phyloP scores from a whole-genome alignment of 2,797 vertebrate genomes.

The Caiman crocodilus region DNA sequence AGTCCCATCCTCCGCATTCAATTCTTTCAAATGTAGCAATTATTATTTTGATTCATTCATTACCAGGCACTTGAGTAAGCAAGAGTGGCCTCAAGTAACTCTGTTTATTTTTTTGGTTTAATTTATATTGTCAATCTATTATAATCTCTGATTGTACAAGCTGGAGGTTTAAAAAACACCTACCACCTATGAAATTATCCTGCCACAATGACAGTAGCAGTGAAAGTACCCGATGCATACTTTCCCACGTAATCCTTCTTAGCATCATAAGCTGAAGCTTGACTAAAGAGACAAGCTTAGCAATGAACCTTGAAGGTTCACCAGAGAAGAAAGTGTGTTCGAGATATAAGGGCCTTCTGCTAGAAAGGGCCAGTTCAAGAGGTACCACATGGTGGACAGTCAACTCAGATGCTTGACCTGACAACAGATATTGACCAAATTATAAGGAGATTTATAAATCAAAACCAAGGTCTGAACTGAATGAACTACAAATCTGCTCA shows the following conservation, averaged over 20 bases:
- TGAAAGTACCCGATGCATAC: slow-evolving; percentile 46
- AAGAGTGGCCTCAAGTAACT: slow-evolving; percentile 54
- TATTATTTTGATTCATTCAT: not conserved
- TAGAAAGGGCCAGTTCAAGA: slow-evolving; percentile 25
- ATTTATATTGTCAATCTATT: not conserved
- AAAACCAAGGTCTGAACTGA: slow-evolving; percentile 64
- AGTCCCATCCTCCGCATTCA: slow-evolving; percentile 23
- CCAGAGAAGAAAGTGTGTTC: slow-evolving; percentile 35
- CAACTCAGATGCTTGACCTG: slow-evolving; percentile 17
- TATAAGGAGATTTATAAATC: slow-evolving; percentile 54
- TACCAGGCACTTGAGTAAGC: slow-evolving; percentile 53
- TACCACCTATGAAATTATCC: slow-evolving; percentile 26
- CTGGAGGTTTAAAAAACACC: slow-evolving; percentile 35
- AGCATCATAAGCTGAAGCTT: slow-evolving; percentile 10
- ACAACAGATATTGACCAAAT: slow-evolving; percentile 28
- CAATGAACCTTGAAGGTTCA: slow-evolving; percentile 26
- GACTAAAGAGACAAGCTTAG: slow-evolving; percentile 45
- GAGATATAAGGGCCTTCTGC: not conserved
- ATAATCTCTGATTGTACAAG: slow-evolving; percentile 36
- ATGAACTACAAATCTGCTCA: slow-evolving; percentile 72
- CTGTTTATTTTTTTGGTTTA: slow-evolving; percentile 62
- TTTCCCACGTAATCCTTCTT: not conserved
- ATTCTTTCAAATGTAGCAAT: slow-evolving; percentile 59
- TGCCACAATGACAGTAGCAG: slow-evolving; percentile 57
- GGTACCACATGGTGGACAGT: not conserved